Evolutionary conservation across 2,888 invertebrate genomes (phyloP).

Genomic region (Arctia plantaginis): DNA sequence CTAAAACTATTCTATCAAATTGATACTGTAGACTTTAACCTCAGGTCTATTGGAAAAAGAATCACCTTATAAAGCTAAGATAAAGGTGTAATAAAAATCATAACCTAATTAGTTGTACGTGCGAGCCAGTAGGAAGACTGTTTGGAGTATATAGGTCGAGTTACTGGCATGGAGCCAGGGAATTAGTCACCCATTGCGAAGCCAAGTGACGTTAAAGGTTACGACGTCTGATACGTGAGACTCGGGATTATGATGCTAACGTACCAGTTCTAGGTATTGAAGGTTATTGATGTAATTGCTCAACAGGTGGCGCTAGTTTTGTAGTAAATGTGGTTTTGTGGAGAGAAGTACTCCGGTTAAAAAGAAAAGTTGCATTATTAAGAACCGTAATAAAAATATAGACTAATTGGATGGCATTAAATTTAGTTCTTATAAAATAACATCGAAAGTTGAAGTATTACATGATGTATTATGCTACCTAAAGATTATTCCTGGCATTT

Average conservation of each 20-base stretch:
- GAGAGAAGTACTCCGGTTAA: too few relatives aligned
- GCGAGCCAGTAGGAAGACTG: conserved; percentile 75
- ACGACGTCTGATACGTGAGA: conserved; percentile 65
- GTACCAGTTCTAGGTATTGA: conserved; percentile 26
- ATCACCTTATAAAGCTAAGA: conserved; percentile 57
- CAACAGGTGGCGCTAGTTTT: conserved; percentile 17
- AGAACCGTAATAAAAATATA: too few relatives aligned
- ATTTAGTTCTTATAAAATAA: not conserved
- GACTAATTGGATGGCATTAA: too few relatives aligned
- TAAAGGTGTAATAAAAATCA: conserved; percentile 60
- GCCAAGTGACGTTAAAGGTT: conserved; percentile 81
- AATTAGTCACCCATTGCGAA: conserved; percentile 75
- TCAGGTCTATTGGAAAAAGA: not conserved
- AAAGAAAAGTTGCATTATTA: not conserved
- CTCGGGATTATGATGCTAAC: conserved; percentile 39
- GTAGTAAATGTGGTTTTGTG: not conserved
- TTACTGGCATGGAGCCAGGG: conserved; percentile 75
- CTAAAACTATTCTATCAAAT: not conserved
- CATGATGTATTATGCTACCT: too few relatives aligned
- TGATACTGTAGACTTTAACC: not conserved
- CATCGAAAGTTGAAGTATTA: not conserved
- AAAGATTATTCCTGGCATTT: not conserved
- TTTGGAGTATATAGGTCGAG: conserved; percentile 81
- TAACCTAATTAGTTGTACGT: conserved; percentile 73
- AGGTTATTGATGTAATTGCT: conserved; percentile 19